Conservation (phyloP, 23 tunicate genomes). For the Aplidium turbinatum region DNA sequence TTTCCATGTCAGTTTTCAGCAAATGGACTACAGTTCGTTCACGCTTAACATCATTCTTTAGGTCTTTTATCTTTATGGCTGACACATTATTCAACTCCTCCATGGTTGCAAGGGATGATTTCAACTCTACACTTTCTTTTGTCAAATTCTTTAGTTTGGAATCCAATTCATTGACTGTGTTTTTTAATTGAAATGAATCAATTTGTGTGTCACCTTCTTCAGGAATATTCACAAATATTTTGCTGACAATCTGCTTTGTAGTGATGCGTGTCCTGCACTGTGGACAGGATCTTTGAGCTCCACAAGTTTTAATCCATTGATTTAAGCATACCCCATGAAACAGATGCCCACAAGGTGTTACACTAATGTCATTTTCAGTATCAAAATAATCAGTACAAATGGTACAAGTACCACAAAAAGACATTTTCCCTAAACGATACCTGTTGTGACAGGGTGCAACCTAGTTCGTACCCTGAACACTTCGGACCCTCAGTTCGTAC, state of each 20-base stretch:
- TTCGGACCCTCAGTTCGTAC: no score
- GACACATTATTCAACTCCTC: slow-evolving; percentile 29
- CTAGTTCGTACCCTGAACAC: no score
- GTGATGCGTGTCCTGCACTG: slow-evolving; percentile 65
- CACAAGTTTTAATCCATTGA: slow-evolving; percentile 57
- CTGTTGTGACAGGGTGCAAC: no score
- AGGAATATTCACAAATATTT: slow-evolving; percentile 49
- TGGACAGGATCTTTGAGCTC: slow-evolving; percentile 61
- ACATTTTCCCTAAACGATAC: slow-evolving; percentile 22
- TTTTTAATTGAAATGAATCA: slow-evolving; percentile 64
- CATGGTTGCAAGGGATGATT: slow-evolving; percentile 25
- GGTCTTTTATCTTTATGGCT: slow-evolving; percentile 16
- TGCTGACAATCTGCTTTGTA: slow-evolving; percentile 32
- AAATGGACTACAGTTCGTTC: slow-evolving; percentile 29
- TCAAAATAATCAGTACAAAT: slow-evolving; percentile 80
- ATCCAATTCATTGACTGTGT: slow-evolving; percentile 52
- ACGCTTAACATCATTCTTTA: slow-evolving; percentile 26
- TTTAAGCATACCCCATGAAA: slow-evolving; percentile 77
- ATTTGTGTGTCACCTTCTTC: slow-evolving; percentile 41
- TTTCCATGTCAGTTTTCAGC: slow-evolving; percentile 47
- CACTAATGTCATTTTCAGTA: slow-evolving; percentile 66
- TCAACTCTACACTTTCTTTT: slow-evolving; percentile 28
- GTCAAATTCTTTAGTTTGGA: slow-evolving; percentile 3
- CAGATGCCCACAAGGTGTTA: slow-evolving; percentile 77
- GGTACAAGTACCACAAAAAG: slow-evolving; percentile 51